phyloP scores from a whole-genome alignment of 2,888 invertebrate species.

The Muschampia plurimacula region DNA sequence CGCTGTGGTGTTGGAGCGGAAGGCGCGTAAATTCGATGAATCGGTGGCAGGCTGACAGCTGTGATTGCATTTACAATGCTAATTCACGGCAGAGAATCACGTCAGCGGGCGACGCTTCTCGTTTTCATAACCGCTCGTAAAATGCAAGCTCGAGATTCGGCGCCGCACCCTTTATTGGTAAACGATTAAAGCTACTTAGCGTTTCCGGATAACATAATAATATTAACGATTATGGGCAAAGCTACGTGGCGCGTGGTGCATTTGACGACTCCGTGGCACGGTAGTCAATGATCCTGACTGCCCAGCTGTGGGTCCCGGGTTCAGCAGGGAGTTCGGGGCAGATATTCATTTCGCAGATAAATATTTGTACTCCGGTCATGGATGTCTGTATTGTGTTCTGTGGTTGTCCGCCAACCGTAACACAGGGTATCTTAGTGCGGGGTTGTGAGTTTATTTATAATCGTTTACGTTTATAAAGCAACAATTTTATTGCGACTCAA shows the following conservation, averaged over 20 bases:
- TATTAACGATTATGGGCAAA: neutral
- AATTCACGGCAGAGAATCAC: constrained; percentile 79
- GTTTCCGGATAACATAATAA: constrained; percentile 45
- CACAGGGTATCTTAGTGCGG: too few species aligned
- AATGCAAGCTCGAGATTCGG: constrained; percentile 21
- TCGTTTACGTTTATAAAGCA: neutral
- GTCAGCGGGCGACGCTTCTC: constrained; percentile 62
- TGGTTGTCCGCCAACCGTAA: too few species aligned
- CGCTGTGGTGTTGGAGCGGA: constrained; percentile 70
- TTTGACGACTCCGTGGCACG: neutral
- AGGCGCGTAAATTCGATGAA: constrained; percentile 81
- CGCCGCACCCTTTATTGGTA: neutral
- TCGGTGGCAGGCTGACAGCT: constrained; percentile 81
- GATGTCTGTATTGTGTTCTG: too few species aligned
- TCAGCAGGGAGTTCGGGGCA: too few species aligned
- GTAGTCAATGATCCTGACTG: too few species aligned
- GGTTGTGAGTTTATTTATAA: too few species aligned
- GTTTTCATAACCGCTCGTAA: constrained; percentile 42
- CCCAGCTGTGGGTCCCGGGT: too few species aligned
- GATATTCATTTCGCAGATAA: too few species aligned
- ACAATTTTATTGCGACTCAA: neutral
- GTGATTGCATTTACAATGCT: constrained; percentile 86
- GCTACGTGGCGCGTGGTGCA: too few species aligned
- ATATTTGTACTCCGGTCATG: too few species aligned
- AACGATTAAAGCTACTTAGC: constrained; percentile 37